These are phyloP conservation scores for Hyposmocoma kahamanoa DNA, from an alignment of 1,140 invertebrate genomes.

Conservation along the genomic window DNA sequence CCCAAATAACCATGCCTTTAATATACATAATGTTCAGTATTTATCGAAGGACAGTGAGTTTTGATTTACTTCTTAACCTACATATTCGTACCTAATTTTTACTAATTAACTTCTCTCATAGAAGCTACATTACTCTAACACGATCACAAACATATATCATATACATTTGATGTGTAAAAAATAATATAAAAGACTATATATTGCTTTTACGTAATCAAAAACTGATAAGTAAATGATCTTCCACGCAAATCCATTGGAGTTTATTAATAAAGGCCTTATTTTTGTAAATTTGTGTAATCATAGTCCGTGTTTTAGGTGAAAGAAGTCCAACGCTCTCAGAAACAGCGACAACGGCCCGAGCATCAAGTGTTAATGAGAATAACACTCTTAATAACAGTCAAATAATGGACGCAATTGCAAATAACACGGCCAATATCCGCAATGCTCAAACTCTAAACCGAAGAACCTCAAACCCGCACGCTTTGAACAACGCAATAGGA, in stretches of 20 bases:
- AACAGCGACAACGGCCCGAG: conserved; percentile 85
- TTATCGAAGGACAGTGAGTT: conserved; percentile 83
- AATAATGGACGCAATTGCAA: conserved; percentile 70
- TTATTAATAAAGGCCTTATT: too few relatives aligned
- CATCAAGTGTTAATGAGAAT: conserved; percentile 79
- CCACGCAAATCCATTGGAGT: too few relatives aligned
- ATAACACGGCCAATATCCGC: conserved; percentile 45
- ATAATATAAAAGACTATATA: too few relatives aligned
- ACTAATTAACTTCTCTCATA: too few relatives aligned
- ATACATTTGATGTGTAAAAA: too few relatives aligned
- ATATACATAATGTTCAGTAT: conserved; percentile 88
- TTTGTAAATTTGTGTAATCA: too few relatives aligned
- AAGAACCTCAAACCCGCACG: conserved; percentile 40
- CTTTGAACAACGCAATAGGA: conserved; percentile 71
- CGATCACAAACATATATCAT: too few relatives aligned
- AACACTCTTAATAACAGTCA: conserved; percentile 70
- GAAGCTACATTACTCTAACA: too few relatives aligned
- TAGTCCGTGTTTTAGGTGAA: conserved; percentile 78
- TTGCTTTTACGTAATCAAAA: too few relatives aligned
- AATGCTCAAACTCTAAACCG: conserved; percentile 60
- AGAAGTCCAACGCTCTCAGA: conserved; percentile 87
- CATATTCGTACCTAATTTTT: too few relatives aligned
- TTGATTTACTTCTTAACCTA: conserved; percentile 8
- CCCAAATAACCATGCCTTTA: conserved; percentile 90
- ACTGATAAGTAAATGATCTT: too few relatives aligned